These are phyloP conservation scores for Gasterosteus aculeatus DNA, from an alignment of 2,113 vertebrate genomes.

Conservation along the genomic window DNA sequence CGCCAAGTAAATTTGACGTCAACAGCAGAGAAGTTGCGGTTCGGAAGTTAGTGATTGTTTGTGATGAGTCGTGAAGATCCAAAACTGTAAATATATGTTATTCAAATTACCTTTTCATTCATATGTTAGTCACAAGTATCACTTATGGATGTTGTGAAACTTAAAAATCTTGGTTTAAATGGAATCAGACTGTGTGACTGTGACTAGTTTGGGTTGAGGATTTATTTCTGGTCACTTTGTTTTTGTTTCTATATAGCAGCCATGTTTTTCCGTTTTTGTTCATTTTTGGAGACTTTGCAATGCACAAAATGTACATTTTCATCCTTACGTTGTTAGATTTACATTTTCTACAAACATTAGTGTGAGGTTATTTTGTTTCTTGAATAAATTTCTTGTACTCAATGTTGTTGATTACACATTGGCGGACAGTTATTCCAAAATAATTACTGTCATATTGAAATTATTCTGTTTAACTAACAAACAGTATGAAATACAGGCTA, in stretches of 20 bases:
- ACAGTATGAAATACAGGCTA: background rate
- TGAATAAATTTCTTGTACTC: slow-evolving; percentile 77
- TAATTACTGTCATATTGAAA: slow-evolving; percentile 1
- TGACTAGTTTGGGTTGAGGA: slow-evolving; percentile 37
- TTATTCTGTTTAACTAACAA: background rate
- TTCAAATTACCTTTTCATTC: slow-evolving; percentile 32
- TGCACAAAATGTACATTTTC: slow-evolving; percentile 78
- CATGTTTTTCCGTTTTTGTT: slow-evolving; percentile 57
- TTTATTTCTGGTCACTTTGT: slow-evolving; percentile 33
- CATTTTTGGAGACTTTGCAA: slow-evolving; percentile 58
- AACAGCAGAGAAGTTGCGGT: slow-evolving; percentile 22
- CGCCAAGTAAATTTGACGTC: slow-evolving; percentile 13
- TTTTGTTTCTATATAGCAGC: slow-evolving; percentile 55
- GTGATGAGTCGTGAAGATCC: slow-evolving; percentile 16
- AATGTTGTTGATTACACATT: slow-evolving; percentile 28
- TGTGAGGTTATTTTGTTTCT: slow-evolving; percentile 71
- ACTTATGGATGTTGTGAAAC: slow-evolving; percentile 34
- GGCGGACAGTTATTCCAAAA: background rate
- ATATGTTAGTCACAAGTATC: slow-evolving; percentile 33
- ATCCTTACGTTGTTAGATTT: slow-evolving; percentile 70
- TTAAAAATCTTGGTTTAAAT: slow-evolving; percentile 32
- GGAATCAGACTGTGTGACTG: slow-evolving; percentile 51
- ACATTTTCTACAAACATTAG: slow-evolving; percentile 67
- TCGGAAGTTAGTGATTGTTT: slow-evolving; percentile 24
- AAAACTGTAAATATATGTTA: slow-evolving; percentile 28